Conservation (phyloP, 2,797 vertebrate genomes). For the Selene dorsalis region DNA sequence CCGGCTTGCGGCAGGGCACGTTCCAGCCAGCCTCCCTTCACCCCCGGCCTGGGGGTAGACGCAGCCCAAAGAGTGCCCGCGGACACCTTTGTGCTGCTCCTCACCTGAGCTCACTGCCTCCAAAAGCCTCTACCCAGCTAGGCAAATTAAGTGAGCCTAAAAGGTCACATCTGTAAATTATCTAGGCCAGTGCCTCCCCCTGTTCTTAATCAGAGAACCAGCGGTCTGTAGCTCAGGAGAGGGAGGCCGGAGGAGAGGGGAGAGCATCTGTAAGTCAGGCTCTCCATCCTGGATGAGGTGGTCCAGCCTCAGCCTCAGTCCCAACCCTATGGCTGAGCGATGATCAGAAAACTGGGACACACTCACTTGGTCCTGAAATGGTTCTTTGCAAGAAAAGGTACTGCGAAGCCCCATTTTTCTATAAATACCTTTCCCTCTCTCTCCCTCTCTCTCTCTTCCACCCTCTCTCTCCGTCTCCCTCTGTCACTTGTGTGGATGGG, state of each 20-base stretch:
- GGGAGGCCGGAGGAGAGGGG: slow-evolving; percentile 48
- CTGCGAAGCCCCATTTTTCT: slow-evolving; percentile 89
- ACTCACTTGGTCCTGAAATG: slow-evolving; percentile 83
- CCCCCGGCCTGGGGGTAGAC: slow-evolving; percentile 67
- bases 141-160: slow-evolving; percentile 36
- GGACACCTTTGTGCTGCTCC: slow-evolving; percentile 68
- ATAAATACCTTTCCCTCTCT: slow-evolving; percentile 85
- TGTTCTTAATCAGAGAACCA: slow-evolving; percentile 61
- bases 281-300: slow-evolving; percentile 75
- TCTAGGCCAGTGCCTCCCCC: slow-evolving; percentile 48
- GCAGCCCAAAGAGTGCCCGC: slow-evolving; percentile 71
- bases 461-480: slow-evolving; percentile 71
- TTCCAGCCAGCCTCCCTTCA: slow-evolving; percentile 80
- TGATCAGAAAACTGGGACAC: slow-evolving; percentile 85
- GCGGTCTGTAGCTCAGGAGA: slow-evolving; percentile 26
- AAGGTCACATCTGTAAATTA: slow-evolving; percentile 70
- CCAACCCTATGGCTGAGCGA: slow-evolving; percentile 75
- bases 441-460: slow-evolving; percentile 53
- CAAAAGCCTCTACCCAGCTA: slow-evolving; percentile 45
- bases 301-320: slow-evolving; percentile 72
- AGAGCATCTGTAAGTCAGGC: slow-evolving; percentile 54
- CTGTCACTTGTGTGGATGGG: slow-evolving; percentile 79
- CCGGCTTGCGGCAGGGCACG: slow-evolving; percentile 80
- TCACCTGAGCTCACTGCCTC: slow-evolving; percentile 60
- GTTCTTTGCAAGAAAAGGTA: slow-evolving; percentile 87